A percentile compares a stretch with the other conserved stretches of the same genome.
Evolutionary conservation across 2,888 invertebrate genomes (phyloP).

Genomic region (Melitaea athalia): DNA sequence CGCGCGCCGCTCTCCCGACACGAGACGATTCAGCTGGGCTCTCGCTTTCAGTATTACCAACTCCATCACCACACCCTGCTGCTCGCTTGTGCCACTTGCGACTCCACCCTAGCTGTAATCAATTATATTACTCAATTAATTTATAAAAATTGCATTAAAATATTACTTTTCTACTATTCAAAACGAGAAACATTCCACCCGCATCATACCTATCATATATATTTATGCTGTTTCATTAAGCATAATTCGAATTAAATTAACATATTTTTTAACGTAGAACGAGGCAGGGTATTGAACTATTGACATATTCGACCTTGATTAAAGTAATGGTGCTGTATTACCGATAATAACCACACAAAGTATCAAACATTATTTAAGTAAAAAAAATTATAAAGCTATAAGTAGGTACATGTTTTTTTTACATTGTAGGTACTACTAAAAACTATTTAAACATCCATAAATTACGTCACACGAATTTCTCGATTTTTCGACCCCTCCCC

Average conservation of each 20-base stretch:
- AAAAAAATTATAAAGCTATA: no score
- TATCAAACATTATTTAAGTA: no score
- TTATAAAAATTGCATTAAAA: not conserved
- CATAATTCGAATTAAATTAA: not conserved
- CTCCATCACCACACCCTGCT: constrained; percentile 80
- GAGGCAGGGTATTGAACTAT: not conserved
- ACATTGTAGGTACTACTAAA: no score
- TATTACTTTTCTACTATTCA: not conserved
- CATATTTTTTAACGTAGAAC: not conserved
- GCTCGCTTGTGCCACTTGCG: constrained; percentile 41
- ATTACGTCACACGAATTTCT: no score
- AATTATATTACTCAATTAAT: constrained; percentile 25
- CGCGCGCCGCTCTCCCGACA: constrained; percentile 69
- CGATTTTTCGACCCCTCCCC: no score
- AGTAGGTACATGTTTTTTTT: no score
- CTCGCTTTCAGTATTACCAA: constrained; percentile 84
- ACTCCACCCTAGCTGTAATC: constrained; percentile 53
- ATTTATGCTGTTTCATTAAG: not conserved
- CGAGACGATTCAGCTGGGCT: constrained; percentile 84
- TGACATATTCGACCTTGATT: constrained; percentile 5
- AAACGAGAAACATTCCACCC: not conserved
- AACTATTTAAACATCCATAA: no score
- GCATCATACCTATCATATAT: not conserved
- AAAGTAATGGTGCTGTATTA: not conserved
- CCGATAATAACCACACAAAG: constrained; percentile 1